Evolutionary conservation across 2,113 vertebrate genomes (phyloP), one percentile per base, ranked within the genome.

Genomic region (Holacanthus passer): DNA sequence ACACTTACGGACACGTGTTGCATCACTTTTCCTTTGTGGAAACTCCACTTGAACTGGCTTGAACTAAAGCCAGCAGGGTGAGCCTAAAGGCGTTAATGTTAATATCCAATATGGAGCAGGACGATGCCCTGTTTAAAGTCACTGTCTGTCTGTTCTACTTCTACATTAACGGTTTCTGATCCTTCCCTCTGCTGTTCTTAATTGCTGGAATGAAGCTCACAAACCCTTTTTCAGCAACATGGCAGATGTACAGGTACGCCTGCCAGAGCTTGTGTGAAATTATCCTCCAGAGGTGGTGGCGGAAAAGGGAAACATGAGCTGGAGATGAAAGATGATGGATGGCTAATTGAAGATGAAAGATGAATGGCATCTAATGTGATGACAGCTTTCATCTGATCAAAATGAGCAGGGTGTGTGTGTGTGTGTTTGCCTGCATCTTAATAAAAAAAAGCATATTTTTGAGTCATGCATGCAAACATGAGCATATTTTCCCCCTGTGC

Each of bases 261-360:
- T 81, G 81, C 55, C 39, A 29, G 56, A 39, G 39, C 74, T 67
- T 60, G 55, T 45, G 53, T 55, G 48, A 53, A 78, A 79, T 81
- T 62, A 78, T 83, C 66, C 53, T 63, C 47, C 27, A 29, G 79
- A 79, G 45, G 17, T 63, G 73, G 62, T 74, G 72, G 71, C 60
- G 63, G 66, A 81, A 73, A 76, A 75, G 45, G 24, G 52, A 73
- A 65, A 79, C 16, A 58, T 43, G 66, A 77, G 72, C 90, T 68
- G 72, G 78, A 76, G 67, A 86, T 37, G 62, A 82, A 67, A 47
- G 55, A 82, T 88, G 90, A 92, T 77, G 79, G 78, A 90, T 81
- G 82, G 84, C 85, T 92, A 87, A 93, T 90, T 88, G 82, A 78
- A 81, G 87, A 92, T 79, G 85, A 88, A 77, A 87, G 84, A 91